phyloP scores from a whole-genome alignment of 2,888 invertebrate genomes.

The Patella caerulea region DNA sequence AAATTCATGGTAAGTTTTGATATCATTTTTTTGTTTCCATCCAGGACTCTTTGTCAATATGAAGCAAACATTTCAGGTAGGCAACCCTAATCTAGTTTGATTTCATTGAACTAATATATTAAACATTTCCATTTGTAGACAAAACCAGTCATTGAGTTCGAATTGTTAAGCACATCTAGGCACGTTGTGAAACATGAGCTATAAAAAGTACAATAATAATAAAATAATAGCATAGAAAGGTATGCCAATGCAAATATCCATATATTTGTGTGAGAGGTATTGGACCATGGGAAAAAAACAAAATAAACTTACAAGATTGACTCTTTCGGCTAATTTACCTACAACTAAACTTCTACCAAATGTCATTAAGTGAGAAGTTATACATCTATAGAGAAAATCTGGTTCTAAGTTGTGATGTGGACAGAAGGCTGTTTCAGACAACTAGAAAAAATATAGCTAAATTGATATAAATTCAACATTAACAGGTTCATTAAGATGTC shows the following conservation, averaged over 20 bases:
- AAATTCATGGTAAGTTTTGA: no score
- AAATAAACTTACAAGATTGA: conserved; percentile 55
- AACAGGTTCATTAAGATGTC: background rate
- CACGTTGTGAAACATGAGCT: no score
- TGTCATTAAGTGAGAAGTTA: conserved; percentile 64
- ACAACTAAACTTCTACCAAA: conserved; percentile 60
- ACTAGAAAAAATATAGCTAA: conserved; percentile 42
- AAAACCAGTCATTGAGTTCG: no score
- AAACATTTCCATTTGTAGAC: no score
- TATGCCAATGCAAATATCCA: background rate
- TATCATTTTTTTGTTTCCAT: no score
- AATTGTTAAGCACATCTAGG: no score
- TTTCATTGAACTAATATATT: no score
- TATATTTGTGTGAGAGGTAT: background rate
- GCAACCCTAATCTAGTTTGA: no score
- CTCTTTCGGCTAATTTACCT: conserved; percentile 54
- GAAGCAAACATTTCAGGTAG: no score
- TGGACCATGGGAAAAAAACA: background rate
- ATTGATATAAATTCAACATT: background rate
- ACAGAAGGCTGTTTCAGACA: conserved; percentile 60
- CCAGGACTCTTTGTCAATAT: no score
- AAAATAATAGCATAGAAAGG: background rate
- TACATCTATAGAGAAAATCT: conserved; percentile 57
- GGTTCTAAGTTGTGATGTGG: conserved; percentile 57
- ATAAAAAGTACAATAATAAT: no score